Conservation (phyloP, 1,140 invertebrate genomes). For the Drosophila seguyi region DNA sequence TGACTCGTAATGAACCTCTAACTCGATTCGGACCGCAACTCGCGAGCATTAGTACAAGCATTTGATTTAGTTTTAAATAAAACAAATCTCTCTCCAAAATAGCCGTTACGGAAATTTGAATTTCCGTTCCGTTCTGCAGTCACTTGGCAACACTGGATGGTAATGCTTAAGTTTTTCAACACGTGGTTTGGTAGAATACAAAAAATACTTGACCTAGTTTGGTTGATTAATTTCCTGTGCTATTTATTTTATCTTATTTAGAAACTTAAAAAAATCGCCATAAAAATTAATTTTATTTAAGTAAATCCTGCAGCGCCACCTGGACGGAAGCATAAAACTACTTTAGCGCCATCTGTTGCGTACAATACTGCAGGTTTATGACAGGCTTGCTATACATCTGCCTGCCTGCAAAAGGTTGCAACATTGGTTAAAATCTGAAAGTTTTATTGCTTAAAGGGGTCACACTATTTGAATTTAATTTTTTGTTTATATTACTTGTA, state of each 20-base stretch:
- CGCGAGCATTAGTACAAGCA: not conserved
- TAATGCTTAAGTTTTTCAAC: not conserved
- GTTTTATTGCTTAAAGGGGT: not conserved
- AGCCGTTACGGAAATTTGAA: not conserved
- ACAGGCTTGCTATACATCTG: too few relatives aligned
- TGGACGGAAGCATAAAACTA: not conserved
- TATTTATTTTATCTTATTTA: too few relatives aligned
- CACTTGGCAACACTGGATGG: not conserved
- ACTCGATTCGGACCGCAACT: not conserved
- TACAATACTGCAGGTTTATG: not conserved
- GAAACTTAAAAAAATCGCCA: not conserved
- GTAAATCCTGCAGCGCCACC: not conserved
- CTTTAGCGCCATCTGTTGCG: not conserved
- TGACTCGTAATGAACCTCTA: constrained; percentile 8
- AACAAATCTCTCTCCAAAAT: too few relatives aligned
- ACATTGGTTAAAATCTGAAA: not conserved
- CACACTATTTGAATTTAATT: not conserved
- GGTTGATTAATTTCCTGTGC: fast-evolving
- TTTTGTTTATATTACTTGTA: too few relatives aligned
- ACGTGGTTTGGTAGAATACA: not conserved
- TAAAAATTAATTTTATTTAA: too few relatives aligned
- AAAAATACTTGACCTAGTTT: not conserved
- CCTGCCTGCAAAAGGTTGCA: too few relatives aligned
- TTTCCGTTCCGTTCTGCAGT: not conserved
- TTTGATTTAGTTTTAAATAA: not conserved